Percentiles rank a stretch among this genome's conserved stretches.
Evolutionary conservation across 1,140 invertebrate species (phyloP).

Genomic region (Drosophila sp.): DNA sequence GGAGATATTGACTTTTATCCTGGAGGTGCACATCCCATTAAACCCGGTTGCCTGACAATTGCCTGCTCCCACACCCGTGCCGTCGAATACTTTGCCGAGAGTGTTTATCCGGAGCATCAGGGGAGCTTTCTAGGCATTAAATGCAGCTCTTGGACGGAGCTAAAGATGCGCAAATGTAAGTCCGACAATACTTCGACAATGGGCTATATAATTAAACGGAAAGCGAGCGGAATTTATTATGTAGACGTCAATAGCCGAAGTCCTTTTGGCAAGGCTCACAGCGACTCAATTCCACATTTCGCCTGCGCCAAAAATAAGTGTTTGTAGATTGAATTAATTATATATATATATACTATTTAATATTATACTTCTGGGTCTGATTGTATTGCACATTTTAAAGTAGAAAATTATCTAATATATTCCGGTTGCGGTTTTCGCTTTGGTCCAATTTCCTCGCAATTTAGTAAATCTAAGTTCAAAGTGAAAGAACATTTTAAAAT

Average conservation of each 20-base stretch:
- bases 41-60: conserved; percentile 86
- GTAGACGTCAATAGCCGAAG: conserved; percentile 61
- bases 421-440: too few species aligned
- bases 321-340: background rate
- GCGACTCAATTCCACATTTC: background rate
- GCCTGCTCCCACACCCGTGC: conserved; percentile 88
- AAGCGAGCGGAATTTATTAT: conserved; percentile 64
- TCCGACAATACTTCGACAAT: conserved; percentile 45
- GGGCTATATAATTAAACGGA: conserved; percentile 61
- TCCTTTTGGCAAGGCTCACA: conserved; percentile 56
- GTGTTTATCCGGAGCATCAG: conserved; percentile 84
- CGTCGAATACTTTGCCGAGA: conserved; percentile 87
- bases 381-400: too few species aligned
- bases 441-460: too few species aligned
- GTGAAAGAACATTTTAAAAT: too few species aligned
- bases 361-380: too few species aligned
- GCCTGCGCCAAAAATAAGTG: conserved; percentile 24
- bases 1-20: conserved; percentile 92
- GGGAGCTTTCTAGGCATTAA: conserved; percentile 62
- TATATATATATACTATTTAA: too few species aligned
- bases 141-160: conserved; percentile 60
- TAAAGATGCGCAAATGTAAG: conserved; percentile 48
- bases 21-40: conserved; percentile 74
- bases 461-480: too few species aligned
- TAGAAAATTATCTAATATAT: too few species aligned